Evolutionary conservation across 1,140 invertebrate species (phyloP).

Genomic region (Trachymyrmex septentrionalis): DNA sequence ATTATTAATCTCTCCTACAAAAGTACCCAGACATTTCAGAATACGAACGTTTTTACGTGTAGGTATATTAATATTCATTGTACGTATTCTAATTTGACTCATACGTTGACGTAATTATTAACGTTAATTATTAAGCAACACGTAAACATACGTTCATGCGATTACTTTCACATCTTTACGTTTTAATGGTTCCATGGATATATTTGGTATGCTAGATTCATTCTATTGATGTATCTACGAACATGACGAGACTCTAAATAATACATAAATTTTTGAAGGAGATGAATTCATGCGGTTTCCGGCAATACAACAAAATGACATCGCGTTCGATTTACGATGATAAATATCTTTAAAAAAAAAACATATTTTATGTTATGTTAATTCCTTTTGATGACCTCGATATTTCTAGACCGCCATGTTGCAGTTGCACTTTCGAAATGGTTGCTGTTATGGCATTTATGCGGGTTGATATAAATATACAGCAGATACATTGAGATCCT

Average conservation of each 20-base stretch:
- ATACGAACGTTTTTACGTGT: not conserved
- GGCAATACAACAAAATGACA: not conserved
- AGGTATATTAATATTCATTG: not conserved
- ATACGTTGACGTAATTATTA: not conserved
- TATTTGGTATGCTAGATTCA: not conserved
- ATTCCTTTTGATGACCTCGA: conserved; percentile 23
- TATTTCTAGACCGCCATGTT: conserved; percentile 51
- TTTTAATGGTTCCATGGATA: not conserved
- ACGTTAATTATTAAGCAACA: not conserved
- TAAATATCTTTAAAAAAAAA: conserved; percentile 4
- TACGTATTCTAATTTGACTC: not conserved
- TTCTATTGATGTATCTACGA: conserved; percentile 7
- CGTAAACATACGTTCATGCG: not conserved
- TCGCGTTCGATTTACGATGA: not conserved
- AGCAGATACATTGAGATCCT: not conserved
- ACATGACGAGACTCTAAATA: conserved; percentile 45
- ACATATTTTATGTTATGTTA: conserved; percentile 38
- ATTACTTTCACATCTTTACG: conserved; percentile 3
- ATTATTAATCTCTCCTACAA: not conserved
- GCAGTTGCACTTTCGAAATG: conserved; percentile 43
- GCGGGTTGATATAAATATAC: not conserved
- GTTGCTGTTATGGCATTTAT: conserved; percentile 39
- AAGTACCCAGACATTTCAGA: not conserved
- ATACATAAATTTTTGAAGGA: conserved; percentile 17
- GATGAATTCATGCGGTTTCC: conserved; percentile 34